These are phyloP conservation scores for Lycaon pictus DNA, from an alignment of 2,113 vertebrate species.

Conservation along the genomic window DNA sequence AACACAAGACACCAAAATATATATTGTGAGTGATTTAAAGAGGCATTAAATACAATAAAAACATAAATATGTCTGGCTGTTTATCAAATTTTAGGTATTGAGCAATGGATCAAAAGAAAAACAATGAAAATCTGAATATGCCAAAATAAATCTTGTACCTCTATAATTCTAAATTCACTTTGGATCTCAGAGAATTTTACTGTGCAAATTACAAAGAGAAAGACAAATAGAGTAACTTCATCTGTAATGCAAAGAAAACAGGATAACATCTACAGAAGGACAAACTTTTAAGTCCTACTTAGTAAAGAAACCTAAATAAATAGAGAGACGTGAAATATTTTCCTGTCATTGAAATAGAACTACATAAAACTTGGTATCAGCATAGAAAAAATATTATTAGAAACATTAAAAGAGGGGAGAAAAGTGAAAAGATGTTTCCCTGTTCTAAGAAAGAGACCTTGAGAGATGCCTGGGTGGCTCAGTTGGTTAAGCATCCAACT, in stretches of 20 bases:
- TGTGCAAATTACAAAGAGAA: background rate
- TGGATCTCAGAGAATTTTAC: background rate
- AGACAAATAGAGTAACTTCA: slow-evolving; percentile 1
- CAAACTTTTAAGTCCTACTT: background rate
- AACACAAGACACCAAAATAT: background rate
- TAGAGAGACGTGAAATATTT: background rate
- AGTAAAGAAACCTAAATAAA: background rate
- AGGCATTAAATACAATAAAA: background rate
- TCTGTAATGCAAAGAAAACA: background rate
- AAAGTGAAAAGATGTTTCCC: background rate
- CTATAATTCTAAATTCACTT: background rate
- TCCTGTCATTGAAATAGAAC: background rate
- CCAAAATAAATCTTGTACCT: background rate
- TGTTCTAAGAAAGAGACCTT: background rate
- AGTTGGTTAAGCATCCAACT: background rate
- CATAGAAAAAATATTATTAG: background rate
- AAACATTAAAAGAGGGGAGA: background rate
- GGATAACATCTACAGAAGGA: background rate
- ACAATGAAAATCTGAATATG: background rate
- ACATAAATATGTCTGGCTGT: background rate
- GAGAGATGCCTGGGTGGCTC: background rate
- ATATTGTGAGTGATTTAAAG: slow-evolving; percentile 28
- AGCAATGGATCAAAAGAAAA: background rate
- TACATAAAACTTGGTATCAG: background rate
- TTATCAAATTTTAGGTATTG: slow-evolving; percentile 20